Percentiles rank a stretch among this genome's conserved stretches.
phyloP scores from a whole-genome alignment of 2,113 vertebrate genomes.

The Rhea pennata region DNA sequence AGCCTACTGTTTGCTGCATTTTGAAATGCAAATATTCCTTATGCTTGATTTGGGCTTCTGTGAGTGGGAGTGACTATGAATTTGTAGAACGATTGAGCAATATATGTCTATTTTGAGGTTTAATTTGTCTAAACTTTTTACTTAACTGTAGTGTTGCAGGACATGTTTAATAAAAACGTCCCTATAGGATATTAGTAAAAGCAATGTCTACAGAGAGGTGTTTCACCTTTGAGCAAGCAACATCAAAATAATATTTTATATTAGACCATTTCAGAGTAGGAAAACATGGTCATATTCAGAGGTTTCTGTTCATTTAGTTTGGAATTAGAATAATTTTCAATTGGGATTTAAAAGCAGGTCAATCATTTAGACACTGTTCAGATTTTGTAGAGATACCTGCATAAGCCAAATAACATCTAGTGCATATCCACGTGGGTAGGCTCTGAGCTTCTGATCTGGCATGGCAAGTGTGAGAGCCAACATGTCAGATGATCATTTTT shows the following conservation, averaged over 20 bases:
- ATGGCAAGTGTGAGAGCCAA: neutral
- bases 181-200: neutral
- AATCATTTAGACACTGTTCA: neutral
- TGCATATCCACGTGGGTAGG: neutral
- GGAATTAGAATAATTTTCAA: neutral
- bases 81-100: neutral
- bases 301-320: neutral
- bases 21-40: neutral
- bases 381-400: neutral
- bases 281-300: neutral
- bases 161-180: neutral
- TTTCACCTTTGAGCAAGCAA: neutral
- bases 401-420: neutral
- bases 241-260: neutral
- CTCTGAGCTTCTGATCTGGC: neutral
- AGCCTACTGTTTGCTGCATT: neutral
- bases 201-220: neutral
- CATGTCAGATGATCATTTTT: neutral
- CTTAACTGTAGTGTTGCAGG: neutral
- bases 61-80: neutral
- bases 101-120: neutral
- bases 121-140: neutral
- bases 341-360: neutral
- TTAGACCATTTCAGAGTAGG: neutral
- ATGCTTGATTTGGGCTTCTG: neutral